phyloP scores from a whole-genome alignment of 1,140 invertebrate species.

The Drosophila varians region DNA sequence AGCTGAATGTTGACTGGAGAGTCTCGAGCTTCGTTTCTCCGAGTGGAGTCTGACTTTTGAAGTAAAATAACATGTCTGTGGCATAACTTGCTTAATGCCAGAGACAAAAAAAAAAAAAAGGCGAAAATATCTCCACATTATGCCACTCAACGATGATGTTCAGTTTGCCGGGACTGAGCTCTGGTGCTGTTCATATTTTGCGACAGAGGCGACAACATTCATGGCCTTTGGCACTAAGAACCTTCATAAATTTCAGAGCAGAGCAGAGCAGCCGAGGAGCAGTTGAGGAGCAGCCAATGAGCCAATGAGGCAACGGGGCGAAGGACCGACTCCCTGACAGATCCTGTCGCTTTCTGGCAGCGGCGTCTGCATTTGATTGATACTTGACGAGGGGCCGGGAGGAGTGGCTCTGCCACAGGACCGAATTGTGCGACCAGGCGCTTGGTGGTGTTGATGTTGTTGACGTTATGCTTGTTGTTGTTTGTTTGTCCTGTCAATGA shows the following conservation, averaged over 20 bases:
- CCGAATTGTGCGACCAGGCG: slow-evolving; percentile 51
- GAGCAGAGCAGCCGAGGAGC: slow-evolving; percentile 51
- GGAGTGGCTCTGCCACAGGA: not conserved
- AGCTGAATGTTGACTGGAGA: not conserved
- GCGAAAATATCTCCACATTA: slow-evolving; percentile 48
- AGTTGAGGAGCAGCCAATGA: slow-evolving; percentile 56
- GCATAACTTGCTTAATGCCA: slow-evolving; percentile 39
- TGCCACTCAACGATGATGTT: slow-evolving; percentile 44
- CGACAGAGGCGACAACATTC: slow-evolving; percentile 69
- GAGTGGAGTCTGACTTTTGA: not conserved
- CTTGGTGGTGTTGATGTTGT: slow-evolving; percentile 52
- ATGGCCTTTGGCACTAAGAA: slow-evolving; percentile 77
- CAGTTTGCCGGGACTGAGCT: slow-evolving; percentile 9
- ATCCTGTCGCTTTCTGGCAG: slow-evolving; percentile 23
- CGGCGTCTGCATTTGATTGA: slow-evolving; percentile 75
- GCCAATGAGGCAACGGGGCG: slow-evolving; percentile 1
- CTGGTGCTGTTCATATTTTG: slow-evolving; percentile 54
- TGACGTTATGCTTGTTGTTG: slow-evolving; percentile 45
- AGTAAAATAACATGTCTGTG: slow-evolving; percentile 36
- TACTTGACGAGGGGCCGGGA: slow-evolving; percentile 57
- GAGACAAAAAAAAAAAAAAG: slow-evolving; percentile 23
- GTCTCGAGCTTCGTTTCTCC: not conserved
- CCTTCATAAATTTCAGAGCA: slow-evolving; percentile 78
- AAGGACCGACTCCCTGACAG: slow-evolving; percentile 6
- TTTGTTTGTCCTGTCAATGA: slow-evolving; percentile 39